Evolutionary conservation across 2,113 vertebrate genomes (phyloP).

Genomic region (Aplodontia rufa): DNA sequence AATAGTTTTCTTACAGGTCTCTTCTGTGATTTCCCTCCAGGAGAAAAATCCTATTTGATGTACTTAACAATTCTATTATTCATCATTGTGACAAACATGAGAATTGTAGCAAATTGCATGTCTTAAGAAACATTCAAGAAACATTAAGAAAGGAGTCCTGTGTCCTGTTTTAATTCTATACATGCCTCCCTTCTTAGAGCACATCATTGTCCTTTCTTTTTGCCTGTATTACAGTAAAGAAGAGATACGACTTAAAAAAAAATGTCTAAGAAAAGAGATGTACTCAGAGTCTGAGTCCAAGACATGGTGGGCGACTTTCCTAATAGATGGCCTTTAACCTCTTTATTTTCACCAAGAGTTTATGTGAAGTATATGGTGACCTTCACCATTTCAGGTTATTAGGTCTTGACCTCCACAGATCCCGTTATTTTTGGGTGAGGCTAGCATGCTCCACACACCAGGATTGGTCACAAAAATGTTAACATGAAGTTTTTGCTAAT

Average conservation of each 20-base stretch:
- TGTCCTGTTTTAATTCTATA: slow-evolving; percentile 18
- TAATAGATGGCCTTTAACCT: not conserved
- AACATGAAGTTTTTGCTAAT: not conserved
- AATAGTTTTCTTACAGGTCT: slow-evolving; percentile 32
- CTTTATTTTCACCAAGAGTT: not conserved
- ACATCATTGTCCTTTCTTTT: not conserved
- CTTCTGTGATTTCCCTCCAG: slow-evolving; percentile 47
- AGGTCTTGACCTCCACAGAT: not conserved
- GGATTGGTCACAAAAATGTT: not conserved
- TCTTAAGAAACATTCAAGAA: slow-evolving; percentile 27
- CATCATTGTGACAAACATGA: not conserved
- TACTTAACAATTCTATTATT: slow-evolving; percentile 5
- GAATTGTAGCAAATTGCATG: not conserved
- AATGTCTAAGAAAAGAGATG: not conserved
- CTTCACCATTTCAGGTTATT: not conserved
- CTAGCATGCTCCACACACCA: not conserved
- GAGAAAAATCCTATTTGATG: slow-evolving; percentile 39
- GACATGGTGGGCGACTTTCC: not conserved
- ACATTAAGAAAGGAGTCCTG: slow-evolving; percentile 13
- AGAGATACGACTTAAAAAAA: not conserved
- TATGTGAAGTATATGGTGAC: not conserved
- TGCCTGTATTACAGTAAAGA: slow-evolving; percentile 21
- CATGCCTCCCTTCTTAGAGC: not conserved
- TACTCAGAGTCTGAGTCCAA: not conserved
- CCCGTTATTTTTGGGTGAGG: not conserved